Evolutionary conservation across 92 coral and sea anemone species (phyloP).

Genomic region (Galaxea fascicularis): DNA sequence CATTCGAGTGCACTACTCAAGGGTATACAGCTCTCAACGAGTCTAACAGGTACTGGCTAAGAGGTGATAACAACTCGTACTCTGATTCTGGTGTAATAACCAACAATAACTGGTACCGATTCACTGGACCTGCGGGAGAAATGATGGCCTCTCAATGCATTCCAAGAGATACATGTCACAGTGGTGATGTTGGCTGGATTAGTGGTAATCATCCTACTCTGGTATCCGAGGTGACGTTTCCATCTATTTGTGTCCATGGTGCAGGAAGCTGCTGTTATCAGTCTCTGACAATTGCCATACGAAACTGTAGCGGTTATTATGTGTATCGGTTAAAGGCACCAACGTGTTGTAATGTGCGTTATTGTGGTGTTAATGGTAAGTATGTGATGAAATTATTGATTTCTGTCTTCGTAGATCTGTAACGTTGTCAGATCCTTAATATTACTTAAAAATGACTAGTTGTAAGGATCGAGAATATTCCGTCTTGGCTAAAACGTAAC

Average conservation of each 20-base stretch:
- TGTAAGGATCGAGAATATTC: too few relatives aligned
- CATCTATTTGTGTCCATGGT: conserved; percentile 8
- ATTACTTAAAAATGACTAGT: too few relatives aligned
- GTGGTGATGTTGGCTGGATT: conserved; percentile 2
- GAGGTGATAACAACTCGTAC: not conserved
- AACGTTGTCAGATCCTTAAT: too few relatives aligned
- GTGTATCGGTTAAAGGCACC: conserved; percentile 11
- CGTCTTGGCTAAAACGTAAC: too few relatives aligned
- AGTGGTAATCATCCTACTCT: conserved; percentile 17
- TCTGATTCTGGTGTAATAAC: not conserved
- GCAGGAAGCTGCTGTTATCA: not conserved
- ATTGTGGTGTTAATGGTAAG: conserved; percentile 48
- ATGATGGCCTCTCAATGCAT: conserved; percentile 47
- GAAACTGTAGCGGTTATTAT: conserved; percentile 30
- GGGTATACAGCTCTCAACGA: conserved; percentile 16
- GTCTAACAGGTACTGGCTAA: conserved; percentile 9
- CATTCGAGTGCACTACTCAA: conserved; percentile 3
- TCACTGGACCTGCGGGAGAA: conserved; percentile 33
- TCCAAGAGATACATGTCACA: conserved; percentile 9
- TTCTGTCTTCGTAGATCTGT: too few relatives aligned
- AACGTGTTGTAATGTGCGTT: not conserved
- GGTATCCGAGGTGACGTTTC: not conserved
- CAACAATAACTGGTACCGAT: conserved; percentile 27
- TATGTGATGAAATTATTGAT: not conserved
- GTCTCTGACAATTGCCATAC: not conserved